phyloP scores from a whole-genome alignment of 2,113 vertebrate genomes.

The Clarias magur region DNA sequence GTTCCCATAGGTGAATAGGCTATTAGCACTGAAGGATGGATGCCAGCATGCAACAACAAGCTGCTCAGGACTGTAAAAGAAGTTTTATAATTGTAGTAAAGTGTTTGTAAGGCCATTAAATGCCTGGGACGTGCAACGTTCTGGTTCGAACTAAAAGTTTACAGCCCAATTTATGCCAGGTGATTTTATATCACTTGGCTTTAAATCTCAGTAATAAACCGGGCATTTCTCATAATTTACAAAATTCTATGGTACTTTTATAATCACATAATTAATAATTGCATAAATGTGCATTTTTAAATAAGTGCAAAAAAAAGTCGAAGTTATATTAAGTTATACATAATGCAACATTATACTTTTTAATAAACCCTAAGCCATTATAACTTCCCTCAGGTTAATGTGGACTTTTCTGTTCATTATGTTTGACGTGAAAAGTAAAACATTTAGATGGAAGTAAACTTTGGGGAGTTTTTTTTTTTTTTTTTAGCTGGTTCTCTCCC shows the following conservation, averaged over 20 bases:
- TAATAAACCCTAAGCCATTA: background rate
- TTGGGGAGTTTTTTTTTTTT: background rate
- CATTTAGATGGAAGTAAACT: slow-evolving; percentile 4
- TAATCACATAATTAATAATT: background rate
- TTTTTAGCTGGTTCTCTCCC: too few species aligned
- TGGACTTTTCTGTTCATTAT: background rate
- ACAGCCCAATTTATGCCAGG: background rate
- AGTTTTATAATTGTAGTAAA: background rate
- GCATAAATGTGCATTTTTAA: background rate
- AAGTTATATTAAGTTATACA: background rate
- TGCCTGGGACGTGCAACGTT: background rate
- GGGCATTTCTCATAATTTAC: background rate
- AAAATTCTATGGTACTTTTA: background rate
- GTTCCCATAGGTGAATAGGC: background rate
- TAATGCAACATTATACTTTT: background rate
- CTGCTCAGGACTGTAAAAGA: too few species aligned
- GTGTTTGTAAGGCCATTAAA: background rate
- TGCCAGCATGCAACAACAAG: background rate
- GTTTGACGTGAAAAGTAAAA: background rate
- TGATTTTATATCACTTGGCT: background rate
- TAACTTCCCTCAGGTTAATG: background rate
- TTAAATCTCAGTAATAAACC: background rate
- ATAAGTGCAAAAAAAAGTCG: background rate
- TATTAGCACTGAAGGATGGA: background rate
- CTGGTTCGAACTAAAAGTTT: background rate